Evolutionary conservation across 2,888 invertebrate genomes (phyloP), one percentile per base, ranked within the genome.

Genomic region (Laspeyria flexula): DNA sequence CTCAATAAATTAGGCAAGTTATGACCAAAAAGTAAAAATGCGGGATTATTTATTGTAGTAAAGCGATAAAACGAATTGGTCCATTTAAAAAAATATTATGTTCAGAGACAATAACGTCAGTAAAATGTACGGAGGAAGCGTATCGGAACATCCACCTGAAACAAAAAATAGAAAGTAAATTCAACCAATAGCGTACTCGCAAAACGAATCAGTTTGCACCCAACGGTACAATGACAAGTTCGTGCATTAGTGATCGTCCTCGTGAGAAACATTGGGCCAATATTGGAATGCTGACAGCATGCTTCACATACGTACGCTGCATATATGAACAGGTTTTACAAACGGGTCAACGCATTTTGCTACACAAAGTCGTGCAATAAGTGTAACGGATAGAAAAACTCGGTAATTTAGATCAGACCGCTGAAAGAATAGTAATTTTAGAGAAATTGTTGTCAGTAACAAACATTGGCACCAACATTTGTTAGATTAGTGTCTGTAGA

Each of bases 261-360:
- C 71, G 68, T 74, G 73, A 67, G 75, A 77, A 73, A 60, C 55
- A 54, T 60, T 59, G 53, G 34, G 43, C 47, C 53, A 57, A 59
- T 66, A 63, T 78, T 67, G 65, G 62, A 63, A 80, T 77, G 75
- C 65, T 45, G 39, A 30, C 37, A 55, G 45, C 50, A 48, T 60
- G 48, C 60, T 45, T 45, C 51, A 25, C 9, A 7, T 7, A 25
- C 25, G 25, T 33, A 41, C 39, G 18, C 39, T 30, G 43, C 40
- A 62, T n/a, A n/a, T n/a, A n/a, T n/a, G n/a, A n/a, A 65, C 66
- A 50, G 49, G 60, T 66, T 65, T n/a, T 23, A 37, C 38, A 38
- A 44, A 47, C 47, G 35, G 42, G 54, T 50, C 27, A 21, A 23
- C 38, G 29, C 12, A 49, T 65, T 65, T 60, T 66, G 46, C 33